These are phyloP conservation scores for Pteropus alecto DNA, from an alignment of 2,113 vertebrate genomes.

Conservation along the genomic window DNA sequence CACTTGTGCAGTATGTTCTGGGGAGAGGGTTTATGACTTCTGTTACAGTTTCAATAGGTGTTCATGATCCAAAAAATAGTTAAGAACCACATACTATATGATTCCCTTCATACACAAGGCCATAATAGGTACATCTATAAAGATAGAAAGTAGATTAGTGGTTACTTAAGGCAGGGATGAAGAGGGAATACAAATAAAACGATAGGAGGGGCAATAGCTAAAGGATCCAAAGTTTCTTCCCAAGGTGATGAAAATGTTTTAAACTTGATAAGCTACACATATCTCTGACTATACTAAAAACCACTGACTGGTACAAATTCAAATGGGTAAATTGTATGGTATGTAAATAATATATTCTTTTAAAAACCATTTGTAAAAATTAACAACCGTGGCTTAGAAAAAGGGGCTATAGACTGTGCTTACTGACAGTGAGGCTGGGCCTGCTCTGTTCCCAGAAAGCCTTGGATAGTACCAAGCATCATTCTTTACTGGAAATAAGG, in stretches of 20 bases:
- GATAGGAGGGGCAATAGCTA: not conserved
- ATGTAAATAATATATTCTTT: not conserved
- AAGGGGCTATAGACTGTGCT: not conserved
- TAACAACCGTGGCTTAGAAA: not conserved
- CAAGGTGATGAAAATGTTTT: not conserved
- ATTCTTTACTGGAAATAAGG: not conserved
- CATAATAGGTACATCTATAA: not conserved
- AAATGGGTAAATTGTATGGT: not conserved
- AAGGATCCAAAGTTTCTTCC: not conserved
- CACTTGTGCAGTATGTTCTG: not conserved
- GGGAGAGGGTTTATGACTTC: not conserved
- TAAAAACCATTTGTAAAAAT: too few relatives aligned
- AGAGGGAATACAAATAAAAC: not conserved
- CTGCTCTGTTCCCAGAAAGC: not conserved
- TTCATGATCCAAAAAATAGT: not conserved
- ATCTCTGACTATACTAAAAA: not conserved
- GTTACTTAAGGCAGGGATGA: not conserved
- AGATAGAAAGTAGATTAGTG: not conserved
- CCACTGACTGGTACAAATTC: not conserved
- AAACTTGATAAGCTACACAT: not conserved
- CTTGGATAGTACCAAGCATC: not conserved
- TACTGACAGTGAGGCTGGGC: not conserved
- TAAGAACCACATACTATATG: not conserved
- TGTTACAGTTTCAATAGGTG: not conserved
- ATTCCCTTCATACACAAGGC: not conserved